phyloP scores from a whole-genome alignment of 1,140 invertebrate genomes.

The Bombus fervidus region DNA sequence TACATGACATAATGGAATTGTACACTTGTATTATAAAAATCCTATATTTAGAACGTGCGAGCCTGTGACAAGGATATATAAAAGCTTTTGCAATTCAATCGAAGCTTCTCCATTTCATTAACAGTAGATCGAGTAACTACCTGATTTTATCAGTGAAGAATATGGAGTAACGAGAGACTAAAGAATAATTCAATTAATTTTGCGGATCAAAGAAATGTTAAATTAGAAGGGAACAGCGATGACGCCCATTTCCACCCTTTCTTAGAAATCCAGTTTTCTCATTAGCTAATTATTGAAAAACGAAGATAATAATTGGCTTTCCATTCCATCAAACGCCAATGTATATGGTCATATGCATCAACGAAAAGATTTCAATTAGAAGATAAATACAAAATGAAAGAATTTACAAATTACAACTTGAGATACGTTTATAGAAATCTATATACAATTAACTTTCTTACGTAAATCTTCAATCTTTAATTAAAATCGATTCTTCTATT shows the following conservation, averaged over 20 bases:
- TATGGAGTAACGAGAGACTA: background rate
- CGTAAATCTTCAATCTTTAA: conserved; percentile 1
- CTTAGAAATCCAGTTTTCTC: background rate
- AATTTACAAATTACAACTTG: conserved; percentile 19
- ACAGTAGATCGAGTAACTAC: background rate
- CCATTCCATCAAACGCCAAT: conserved; percentile 29
- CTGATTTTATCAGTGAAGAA: background rate
- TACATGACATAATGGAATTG: too few species aligned
- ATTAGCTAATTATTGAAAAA: conserved; percentile 41
- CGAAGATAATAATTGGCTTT: conserved; percentile 23
- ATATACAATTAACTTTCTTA: background rate
- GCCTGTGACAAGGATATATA: background rate
- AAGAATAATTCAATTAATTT: conserved; percentile 45
- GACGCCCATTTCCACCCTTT: conserved; percentile 6
- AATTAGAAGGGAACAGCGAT: conserved; percentile 42
- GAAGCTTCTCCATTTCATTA: conserved; percentile 3
- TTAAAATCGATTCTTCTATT: background rate
- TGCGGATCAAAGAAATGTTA: conserved; percentile 15
- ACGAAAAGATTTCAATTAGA: conserved; percentile 25
- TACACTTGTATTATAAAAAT: too few species aligned
- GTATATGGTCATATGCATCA: background rate
- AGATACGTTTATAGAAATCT: background rate
- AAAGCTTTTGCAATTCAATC: background rate
- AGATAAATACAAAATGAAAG: conserved; percentile 1
- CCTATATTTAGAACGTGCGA: background rate